These are phyloP conservation scores for Heliocidaris tuberculata DNA, from an alignment of 35 echinoderm and acorn worm species.

Conservation along the genomic window DNA sequence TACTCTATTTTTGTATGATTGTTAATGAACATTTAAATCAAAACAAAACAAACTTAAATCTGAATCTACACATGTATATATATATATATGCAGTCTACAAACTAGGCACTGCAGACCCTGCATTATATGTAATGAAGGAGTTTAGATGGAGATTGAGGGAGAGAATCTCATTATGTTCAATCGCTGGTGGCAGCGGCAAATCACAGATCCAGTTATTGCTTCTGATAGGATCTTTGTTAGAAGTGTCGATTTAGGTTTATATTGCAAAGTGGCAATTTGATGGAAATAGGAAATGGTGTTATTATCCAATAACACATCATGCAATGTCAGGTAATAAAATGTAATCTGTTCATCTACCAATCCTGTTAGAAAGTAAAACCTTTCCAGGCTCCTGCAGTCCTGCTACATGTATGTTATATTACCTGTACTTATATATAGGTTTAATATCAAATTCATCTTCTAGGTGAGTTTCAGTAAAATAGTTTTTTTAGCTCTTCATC, in stretches of 20 bases:
- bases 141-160: background rate
- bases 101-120: background rate
- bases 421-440: no score
- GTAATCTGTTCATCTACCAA: background rate
- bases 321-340: background rate
- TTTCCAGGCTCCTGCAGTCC: background rate
- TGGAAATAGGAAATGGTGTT: background rate
- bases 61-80: no score
- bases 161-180: background rate
- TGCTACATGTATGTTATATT: no score
- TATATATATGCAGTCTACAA: no score
- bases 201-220: background rate
- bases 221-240: background rate
- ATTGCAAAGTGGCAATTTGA: conserved; percentile 10
- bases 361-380: background rate
- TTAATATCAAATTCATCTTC: no score
- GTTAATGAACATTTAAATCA: no score
- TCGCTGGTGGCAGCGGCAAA: background rate
- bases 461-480: no score
- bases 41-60: no score
- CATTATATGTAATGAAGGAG: background rate
- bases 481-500: no score
- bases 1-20: no score
- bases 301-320: background rate
- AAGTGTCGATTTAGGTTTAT: conserved; percentile 3